These are phyloP conservation scores for Varanus komodoensis DNA, from an alignment of 2,113 vertebrate genomes.

Conservation along the genomic window DNA sequence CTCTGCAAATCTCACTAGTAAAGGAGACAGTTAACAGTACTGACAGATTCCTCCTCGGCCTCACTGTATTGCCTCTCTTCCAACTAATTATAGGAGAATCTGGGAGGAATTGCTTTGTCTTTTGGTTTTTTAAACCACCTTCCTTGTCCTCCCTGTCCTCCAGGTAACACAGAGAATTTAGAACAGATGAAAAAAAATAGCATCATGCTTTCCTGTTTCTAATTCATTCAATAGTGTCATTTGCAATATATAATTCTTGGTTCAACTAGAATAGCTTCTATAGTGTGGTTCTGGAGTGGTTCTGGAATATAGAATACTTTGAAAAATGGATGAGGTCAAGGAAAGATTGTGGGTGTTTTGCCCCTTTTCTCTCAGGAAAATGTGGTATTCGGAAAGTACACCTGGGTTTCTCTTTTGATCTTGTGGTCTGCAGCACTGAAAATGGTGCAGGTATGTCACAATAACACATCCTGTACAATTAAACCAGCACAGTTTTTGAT, in stretches of 20 bases:
- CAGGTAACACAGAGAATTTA: background rate
- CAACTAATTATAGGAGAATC: background rate
- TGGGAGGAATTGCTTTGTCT: background rate
- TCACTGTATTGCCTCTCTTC: background rate
- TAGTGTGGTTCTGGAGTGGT: too few relatives aligned
- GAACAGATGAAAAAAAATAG: background rate
- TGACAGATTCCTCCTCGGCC: background rate
- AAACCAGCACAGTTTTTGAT: too few relatives aligned
- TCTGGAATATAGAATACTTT: too few relatives aligned
- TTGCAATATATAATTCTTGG: background rate
- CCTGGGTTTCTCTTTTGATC: too few relatives aligned
- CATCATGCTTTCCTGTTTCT: too few relatives aligned
- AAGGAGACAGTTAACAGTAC: conserved; percentile 1
- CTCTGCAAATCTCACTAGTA: conserved; percentile 1
- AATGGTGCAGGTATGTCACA: too few relatives aligned
- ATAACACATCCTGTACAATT: too few relatives aligned
- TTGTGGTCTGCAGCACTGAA: too few relatives aligned
- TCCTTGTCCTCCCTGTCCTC: background rate
- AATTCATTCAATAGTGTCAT: background rate
- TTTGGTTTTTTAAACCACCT: background rate
- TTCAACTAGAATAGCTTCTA: background rate
- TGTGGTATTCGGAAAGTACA: too few relatives aligned
- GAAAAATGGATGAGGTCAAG: too few relatives aligned
- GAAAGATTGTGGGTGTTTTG: too few relatives aligned
- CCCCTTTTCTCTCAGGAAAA: too few relatives aligned